Base-by-base conservation (phyloP, 2,797 vertebrate genomes). In the Propithecus perrieri region DNA sequence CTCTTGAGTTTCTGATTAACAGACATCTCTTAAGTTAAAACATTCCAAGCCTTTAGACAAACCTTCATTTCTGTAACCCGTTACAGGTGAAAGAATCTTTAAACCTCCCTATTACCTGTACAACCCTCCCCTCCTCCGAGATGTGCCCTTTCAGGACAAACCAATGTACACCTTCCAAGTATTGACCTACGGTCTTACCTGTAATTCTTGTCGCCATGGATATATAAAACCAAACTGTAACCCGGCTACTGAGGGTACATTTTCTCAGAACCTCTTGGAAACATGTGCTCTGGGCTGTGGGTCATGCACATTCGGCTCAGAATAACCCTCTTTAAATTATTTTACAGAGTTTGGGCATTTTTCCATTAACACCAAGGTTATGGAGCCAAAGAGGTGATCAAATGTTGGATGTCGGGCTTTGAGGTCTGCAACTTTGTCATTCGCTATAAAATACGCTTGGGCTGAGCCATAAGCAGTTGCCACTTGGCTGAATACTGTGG, bases 301-400 rank as follows among this genome's bases (percentile, higher is more conserved):
- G 17, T 65, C 63, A 65, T 33, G 18, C 63, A n/a, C 33, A 65
- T 33, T 65, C 4, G 63, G 17, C 33, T 65, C 63, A 65, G 17
- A 65, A 65, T 65, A n/a, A 18, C n/a, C 33, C 63, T n/a, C 33
- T 65, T n/a, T n/a, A 65, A 17, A n/a, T 65, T n/a, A 26, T 26
- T 59, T 59, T 59, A 28, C 57, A 59, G 57, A 59, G 24, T 59
- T 26, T 59, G 57, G 57, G 24, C 57, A 59, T 26, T 59, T 59
- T 59, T 26, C 24, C 10, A 59, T 59, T n/a, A n/a, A 65, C 67
- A 71, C 22, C 38, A n/a, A 5, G 33, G 10, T 61, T 1, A 11
- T 5, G 3, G 1, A 28, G 72, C 26, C 53, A 67, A 67, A 18
- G 38, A 33, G 17, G 55, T 1, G 0, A 20, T 26, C 0, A 0